Evolutionary conservation across 2,113 vertebrate species (phyloP).

Genomic region (Desmodus rotundus): DNA sequence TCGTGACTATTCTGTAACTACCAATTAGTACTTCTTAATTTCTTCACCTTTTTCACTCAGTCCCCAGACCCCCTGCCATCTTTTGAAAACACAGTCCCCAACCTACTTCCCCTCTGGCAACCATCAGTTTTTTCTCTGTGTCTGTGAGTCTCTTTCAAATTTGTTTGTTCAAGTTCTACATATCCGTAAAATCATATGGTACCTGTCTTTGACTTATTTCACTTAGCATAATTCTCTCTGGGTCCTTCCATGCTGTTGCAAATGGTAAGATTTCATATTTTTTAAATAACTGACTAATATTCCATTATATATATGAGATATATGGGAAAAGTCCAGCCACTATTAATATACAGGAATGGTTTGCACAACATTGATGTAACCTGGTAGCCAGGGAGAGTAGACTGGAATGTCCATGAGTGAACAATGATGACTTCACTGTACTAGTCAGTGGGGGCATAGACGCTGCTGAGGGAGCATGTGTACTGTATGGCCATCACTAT

Average conservation of each 20-base stretch:
- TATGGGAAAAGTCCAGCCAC: too few species aligned
- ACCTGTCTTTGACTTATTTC: not conserved
- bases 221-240: not conserved
- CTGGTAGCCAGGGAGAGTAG: too few species aligned
- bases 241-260: not conserved
- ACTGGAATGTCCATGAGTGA: too few species aligned
- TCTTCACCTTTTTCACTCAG: not conserved
- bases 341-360: too few species aligned
- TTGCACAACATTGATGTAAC: too few species aligned
- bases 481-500: too few species aligned
- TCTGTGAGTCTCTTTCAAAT: not conserved
- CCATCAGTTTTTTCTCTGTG: not conserved
- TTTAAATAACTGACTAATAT: not conserved
- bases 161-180: not conserved
- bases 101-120: not conserved
- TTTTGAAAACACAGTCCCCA: not conserved
- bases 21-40: not conserved
- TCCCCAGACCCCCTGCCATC: too few species aligned
- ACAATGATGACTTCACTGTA: too few species aligned
- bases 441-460: too few species aligned
- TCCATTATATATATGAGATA: not conserved
- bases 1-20: not conserved
- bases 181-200: not conserved
- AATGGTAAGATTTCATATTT: not conserved
- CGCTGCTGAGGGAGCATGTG: too few species aligned